Base-by-base conservation (phyloP, 2,797 vertebrate species). In the Gadopsis bispinosus region DNA sequence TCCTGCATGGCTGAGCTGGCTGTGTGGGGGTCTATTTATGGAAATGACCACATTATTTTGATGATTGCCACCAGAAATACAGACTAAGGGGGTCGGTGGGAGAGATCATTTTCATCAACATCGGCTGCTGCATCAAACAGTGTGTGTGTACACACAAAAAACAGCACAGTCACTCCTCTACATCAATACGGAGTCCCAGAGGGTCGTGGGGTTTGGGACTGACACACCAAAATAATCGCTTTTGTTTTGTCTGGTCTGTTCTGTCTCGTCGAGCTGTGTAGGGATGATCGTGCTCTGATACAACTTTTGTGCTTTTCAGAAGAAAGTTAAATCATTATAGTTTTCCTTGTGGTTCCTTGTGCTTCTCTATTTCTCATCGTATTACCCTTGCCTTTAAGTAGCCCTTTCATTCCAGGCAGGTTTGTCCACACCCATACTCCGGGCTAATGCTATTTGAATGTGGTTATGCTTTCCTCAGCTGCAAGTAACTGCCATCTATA, bases 1-100 rank as follows among this genome's bases (percentile, higher is more conserved):
- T 67, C 48, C 43, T 29, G 13, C 13, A 7, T 16, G 22, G 43
- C 12, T 35, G 33, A 48, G 14, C 47, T 51, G 47, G 59, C 58
- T 62, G 16, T 48, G 20, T 41, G 59, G 17, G 19, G 35, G 50
- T 55, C 37, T 61, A 11, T 65, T n/a, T 60, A 72, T 78, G 55
- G 45, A 71, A 79, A 78, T 76, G 5, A 68, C 73, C 65, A 73
- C 67, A 78, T 80, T 77, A 72, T 43, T 69, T 13, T 54, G 39
- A 63, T 67, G 4, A 47, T 17, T 69, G 41, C 65, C 65, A 59
- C 26, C 12, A 69, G 56, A 54, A 41, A 50, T 11, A 7, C 37
- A 41, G 47, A 7, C 37, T 35, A 41, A 19, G 20, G 7, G 16
- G 16, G 26, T 26, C 1, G 26, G 26, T 26, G 62, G 20, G 43